phyloP scores from a whole-genome alignment of 2,797 vertebrate species.

The Anabacerthia variegaticeps region DNA sequence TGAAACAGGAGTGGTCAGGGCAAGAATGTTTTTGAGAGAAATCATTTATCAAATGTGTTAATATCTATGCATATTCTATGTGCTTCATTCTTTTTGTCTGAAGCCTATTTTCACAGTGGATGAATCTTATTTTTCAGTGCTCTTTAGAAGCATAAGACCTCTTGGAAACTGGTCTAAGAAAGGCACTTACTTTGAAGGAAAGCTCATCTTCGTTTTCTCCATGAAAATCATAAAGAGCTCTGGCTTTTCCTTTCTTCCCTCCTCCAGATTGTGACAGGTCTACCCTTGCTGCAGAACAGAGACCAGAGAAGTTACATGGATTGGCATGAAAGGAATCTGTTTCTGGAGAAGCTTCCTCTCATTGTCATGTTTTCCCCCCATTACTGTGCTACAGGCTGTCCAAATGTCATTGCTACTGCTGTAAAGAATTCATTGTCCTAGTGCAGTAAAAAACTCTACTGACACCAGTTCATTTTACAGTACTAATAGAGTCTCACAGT shows the following conservation, averaged over 20 bases:
- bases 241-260: constrained; percentile 75
- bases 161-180: neutral
- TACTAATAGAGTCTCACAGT: neutral
- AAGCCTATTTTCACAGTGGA: neutral
- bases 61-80: neutral
- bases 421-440: neutral
- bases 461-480: neutral
- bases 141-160: neutral
- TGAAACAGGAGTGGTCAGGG: neutral
- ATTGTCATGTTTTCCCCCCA: neutral
- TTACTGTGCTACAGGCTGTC: neutral
- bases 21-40: neutral
- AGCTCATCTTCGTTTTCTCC: constrained; percentile 89
- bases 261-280: constrained; percentile 34
- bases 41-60: neutral
- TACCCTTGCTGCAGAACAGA: constrained; percentile 51
- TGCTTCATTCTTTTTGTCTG: neutral
- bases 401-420: neutral
- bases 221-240: constrained; percentile 84
- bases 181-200: constrained; percentile 80
- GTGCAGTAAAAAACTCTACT: neutral
- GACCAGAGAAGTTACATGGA: constrained; percentile 2
- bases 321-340: neutral
- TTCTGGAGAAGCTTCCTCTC: neutral
- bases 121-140: neutral